phyloP scores from a whole-genome alignment of 2,797 vertebrate species.

The Pangasius sanitwongsei region DNA sequence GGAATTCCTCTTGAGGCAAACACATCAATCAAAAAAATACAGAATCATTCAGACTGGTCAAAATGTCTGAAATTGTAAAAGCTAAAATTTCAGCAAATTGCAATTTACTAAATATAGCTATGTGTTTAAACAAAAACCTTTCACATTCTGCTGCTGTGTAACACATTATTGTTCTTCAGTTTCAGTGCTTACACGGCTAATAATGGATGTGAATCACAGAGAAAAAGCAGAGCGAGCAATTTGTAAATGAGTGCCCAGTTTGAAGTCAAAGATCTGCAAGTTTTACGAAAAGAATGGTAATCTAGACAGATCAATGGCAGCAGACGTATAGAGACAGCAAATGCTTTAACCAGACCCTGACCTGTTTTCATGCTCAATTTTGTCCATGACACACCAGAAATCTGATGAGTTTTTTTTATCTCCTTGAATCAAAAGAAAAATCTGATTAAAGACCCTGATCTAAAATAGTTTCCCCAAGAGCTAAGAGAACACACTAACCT shows the following conservation, averaged over 20 bases:
- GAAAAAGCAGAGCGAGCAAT: neutral
- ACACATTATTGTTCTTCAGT: neutral
- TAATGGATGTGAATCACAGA: slow-evolving; percentile 7
- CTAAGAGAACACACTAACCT: neutral
- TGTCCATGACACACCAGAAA: neutral
- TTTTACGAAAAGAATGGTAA: neutral
- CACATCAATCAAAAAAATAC: neutral
- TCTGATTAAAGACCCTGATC: too few species aligned
- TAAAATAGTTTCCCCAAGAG: neutral
- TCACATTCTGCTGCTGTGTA: neutral
- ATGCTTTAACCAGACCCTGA: neutral
- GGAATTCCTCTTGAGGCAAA: neutral
- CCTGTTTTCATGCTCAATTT: neutral
- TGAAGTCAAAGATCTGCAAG: slow-evolving; percentile 5
- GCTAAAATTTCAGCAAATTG: too few species aligned
- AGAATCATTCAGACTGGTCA: neutral
- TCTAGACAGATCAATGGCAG: neutral
- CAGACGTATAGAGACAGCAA: neutral
- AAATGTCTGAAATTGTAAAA: neutral
- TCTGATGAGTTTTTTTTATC: neutral
- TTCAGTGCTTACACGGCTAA: neutral
- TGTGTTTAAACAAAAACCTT: neutral
- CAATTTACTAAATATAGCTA: neutral
- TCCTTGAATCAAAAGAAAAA: neutral
- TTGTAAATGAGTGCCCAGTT: neutral